Base-by-base conservation (phyloP, 2,888 invertebrate species). In the Rhodophaea formosa region DNA sequence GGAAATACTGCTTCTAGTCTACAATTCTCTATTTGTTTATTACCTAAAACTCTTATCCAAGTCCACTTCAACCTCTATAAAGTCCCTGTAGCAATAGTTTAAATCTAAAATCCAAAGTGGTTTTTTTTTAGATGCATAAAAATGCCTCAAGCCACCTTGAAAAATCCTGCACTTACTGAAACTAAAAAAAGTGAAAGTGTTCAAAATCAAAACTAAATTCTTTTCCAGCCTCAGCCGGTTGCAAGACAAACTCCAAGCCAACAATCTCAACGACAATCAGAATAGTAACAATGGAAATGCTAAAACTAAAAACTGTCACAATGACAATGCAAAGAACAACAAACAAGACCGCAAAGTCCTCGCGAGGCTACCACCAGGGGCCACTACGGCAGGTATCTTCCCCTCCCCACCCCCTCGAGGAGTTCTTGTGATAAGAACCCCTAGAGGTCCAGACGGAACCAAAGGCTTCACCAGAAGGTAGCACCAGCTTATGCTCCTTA, bases 371-470 rank as follows among this genome's bases (percentile, higher is more conserved):
- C 89, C 88, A 3, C 80, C 84, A 0, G 86, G 85, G 7, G 77
- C 86, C 3, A 83, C 86, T 0, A 70, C 77, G 0, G 69, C 82
- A 1, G 89, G 84, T 8, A 72, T 88, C 32, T 88, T 85, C 67
- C 88, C 87, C 1, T 90, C 87, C 6, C 91, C 91, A 0, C 85
- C 88, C 0, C 91, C 88, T 0, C 84, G 88, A 6, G 90, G 91
- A 10, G 90, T 92, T 1, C 83, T 89, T 12, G 92, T 96, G 58
- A 92, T 96, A 72, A 92, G 97, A 70, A 92, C 95, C 77, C 97
- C 97, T 0, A 92, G 93, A 69, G 96, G 96, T 42, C 97, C 97
- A 0, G 96, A 97, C 72, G 96, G 96, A 63, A 95, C 95, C 53
- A 91, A 88, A 77, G 90, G 90, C 29, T 91, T 91, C 66, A 71